Percentiles rank a stretch among this genome's conserved stretches.
These are phyloP conservation scores for Mycetomoellerius zeteki DNA, from an alignment of 1,140 invertebrate species.

Conservation along the genomic window DNA sequence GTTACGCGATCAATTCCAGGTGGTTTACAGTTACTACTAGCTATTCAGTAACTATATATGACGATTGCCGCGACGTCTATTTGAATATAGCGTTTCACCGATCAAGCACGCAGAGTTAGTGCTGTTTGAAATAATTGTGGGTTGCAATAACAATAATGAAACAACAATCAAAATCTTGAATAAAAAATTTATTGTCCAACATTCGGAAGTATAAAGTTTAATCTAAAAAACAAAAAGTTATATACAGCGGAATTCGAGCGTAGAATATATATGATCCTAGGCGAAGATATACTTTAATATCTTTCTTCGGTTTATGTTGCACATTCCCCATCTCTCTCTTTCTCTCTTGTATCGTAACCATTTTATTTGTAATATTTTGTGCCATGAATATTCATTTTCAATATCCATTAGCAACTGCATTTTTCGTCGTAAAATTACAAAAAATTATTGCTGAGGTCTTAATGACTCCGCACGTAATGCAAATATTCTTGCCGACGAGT, in stretches of 20 bases:
- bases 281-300: slow-evolving; percentile 28
- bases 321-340: background rate
- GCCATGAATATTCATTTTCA: slow-evolving; percentile 40
- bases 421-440: slow-evolving; percentile 28
- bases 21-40: slow-evolving; percentile 47
- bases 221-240: background rate
- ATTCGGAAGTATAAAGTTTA: background rate
- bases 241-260: background rate
- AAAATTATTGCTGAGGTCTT: slow-evolving; percentile 10
- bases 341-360: background rate
- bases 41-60: slow-evolving; percentile 32
- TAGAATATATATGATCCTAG: background rate
- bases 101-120: background rate
- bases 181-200: background rate
- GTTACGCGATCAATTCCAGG: slow-evolving; percentile 54
- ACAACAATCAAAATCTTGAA: slow-evolving; percentile 3
- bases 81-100: slow-evolving; percentile 19
- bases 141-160: background rate
- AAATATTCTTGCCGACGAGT: slow-evolving; percentile 27
- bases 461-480: slow-evolving; percentile 21
- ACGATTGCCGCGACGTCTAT: slow-evolving; percentile 20
- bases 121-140: slow-evolving; percentile 20
- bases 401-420: slow-evolving; percentile 25
- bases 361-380: slow-evolving; percentile 22
- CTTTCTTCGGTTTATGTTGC: slow-evolving; percentile 4